Percentiles rank a stretch among this genome's conserved stretches.
These are phyloP conservation scores for Carassius auratus DNA, from an alignment of 2,113 vertebrate species.

Conservation along the genomic window DNA sequence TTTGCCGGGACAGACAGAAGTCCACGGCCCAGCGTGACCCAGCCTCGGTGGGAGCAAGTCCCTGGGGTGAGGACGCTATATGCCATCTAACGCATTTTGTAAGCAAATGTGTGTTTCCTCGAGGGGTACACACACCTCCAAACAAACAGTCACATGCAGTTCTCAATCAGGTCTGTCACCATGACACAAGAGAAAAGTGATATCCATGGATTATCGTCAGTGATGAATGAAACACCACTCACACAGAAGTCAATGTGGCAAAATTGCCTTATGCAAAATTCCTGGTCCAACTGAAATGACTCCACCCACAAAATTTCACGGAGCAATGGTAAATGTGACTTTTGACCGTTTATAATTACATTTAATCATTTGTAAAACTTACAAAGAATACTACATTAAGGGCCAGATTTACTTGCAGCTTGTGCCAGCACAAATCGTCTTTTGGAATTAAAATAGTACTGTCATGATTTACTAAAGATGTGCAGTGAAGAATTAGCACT, in stretches of 20 bases:
- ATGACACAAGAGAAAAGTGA: slow-evolving; percentile 22
- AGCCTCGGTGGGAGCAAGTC: background rate
- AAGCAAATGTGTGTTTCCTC: background rate
- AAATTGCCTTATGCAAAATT: no score
- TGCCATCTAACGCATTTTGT: background rate
- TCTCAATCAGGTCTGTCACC: background rate
- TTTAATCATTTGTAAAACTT: no score
- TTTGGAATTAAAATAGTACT: no score
- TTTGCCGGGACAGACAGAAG: background rate
- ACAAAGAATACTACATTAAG: no score
- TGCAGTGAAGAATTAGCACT: no score
- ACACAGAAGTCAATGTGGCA: background rate
- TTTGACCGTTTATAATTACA: no score
- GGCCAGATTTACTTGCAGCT: no score
- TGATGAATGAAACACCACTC: background rate
- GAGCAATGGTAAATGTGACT: no score
- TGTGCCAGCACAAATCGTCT: no score
- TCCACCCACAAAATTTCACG: no score
- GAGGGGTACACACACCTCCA: background rate
- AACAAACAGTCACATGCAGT: background rate
- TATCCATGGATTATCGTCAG: background rate
- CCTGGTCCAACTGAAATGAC: no score
- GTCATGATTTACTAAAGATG: no score
- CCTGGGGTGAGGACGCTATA: slow-evolving; percentile 33
- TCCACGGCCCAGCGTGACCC: slow-evolving; percentile 5